Percentiles rank a stretch among this genome's conserved stretches.
Conservation (phyloP, 2,113 vertebrate species). For the Piprites chloris region DNA sequence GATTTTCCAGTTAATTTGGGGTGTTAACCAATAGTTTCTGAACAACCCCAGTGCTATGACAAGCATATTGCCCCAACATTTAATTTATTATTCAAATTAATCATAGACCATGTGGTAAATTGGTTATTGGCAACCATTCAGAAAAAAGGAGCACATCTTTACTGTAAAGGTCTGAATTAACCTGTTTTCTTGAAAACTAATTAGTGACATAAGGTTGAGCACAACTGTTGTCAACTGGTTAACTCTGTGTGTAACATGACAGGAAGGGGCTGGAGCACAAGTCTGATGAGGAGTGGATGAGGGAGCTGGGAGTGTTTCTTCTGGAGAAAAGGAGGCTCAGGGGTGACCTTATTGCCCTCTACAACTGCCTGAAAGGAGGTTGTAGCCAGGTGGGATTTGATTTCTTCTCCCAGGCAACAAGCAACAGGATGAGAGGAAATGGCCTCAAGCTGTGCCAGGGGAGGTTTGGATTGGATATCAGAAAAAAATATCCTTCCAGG, state of each 20-base stretch:
- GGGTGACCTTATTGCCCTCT: accelerated
- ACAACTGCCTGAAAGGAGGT: not conserved
- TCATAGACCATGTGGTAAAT: not conserved
- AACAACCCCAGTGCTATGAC: not conserved
- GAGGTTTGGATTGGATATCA: not conserved
- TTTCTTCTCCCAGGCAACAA: not conserved
- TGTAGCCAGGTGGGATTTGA: not conserved
- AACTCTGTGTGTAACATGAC: not conserved
- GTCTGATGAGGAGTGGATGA: not conserved
- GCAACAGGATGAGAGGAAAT: not conserved
- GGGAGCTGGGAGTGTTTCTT: not conserved
- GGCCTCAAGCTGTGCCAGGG: not conserved
- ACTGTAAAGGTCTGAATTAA: not conserved
- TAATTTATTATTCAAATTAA: not conserved
- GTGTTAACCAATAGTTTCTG: not conserved
- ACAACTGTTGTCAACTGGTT: not conserved
- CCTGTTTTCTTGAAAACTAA: not conserved
- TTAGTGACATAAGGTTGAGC: not conserved
- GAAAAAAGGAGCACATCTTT: not conserved
- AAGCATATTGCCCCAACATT: not conserved
- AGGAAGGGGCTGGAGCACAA: not conserved
- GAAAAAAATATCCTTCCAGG: not conserved
- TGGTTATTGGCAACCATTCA: not conserved
- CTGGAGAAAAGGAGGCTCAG: not conserved
- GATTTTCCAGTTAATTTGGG: not conserved